Evolutionary conservation across 2,797 vertebrate genomes (phyloP).

Genomic region (Melanotaenia nigrans): DNA sequence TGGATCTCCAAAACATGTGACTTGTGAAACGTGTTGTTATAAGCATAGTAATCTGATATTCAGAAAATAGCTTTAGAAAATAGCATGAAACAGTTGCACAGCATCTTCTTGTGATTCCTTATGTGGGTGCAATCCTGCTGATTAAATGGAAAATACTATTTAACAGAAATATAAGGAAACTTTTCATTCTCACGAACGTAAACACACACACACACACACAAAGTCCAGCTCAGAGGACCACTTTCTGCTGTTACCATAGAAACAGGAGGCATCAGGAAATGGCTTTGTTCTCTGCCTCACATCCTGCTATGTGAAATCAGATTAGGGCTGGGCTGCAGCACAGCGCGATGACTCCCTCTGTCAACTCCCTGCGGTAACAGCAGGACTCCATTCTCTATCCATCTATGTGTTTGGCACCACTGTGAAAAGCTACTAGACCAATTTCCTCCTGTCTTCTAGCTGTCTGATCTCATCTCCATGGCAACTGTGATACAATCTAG

Average conservation of each 20-base stretch:
- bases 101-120: constrained; percentile 7
- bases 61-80: constrained; percentile 51
- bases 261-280: constrained; percentile 68
- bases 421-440: constrained; percentile 55
- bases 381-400: constrained; percentile 58
- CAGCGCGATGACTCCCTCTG: constrained; percentile 73
- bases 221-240: constrained; percentile 24
- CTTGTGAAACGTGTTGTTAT: not conserved
- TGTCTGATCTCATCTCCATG: constrained; percentile 78
- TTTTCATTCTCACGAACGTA: constrained; percentile 17
- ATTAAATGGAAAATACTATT: constrained; percentile 35
- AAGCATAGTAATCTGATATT: not conserved
- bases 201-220: constrained; percentile 2
- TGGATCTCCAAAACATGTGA: not conserved
- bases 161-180: constrained; percentile 33
- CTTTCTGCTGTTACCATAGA: constrained; percentile 56
- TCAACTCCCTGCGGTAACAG: constrained; percentile 66
- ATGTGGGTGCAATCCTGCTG: constrained; percentile 17
- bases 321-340: constrained; percentile 47
- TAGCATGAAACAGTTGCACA: constrained; percentile 20
- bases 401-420: constrained; percentile 53
- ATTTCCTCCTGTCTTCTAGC: constrained; percentile 70
- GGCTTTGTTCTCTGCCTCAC: constrained; percentile 52
- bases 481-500: constrained; percentile 77
- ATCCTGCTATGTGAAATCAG: constrained; percentile 61